phyloP scores from a whole-genome alignment of 1,140 invertebrate genomes.

The Argopecten irradians region DNA sequence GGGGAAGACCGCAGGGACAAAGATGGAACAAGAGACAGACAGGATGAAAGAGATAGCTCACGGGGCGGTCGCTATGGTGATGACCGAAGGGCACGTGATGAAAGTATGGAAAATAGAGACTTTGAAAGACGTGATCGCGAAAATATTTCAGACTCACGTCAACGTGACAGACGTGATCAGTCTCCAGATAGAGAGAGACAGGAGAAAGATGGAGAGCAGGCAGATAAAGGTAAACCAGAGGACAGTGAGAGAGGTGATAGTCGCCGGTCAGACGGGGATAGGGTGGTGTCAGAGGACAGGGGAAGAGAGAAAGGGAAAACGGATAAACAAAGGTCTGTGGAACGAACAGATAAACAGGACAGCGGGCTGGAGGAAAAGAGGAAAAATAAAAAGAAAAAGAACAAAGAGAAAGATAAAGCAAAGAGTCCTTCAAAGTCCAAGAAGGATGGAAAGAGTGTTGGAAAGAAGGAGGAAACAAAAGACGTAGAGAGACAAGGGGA shows the following conservation, averaged over 20 bases:
- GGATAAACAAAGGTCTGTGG: constrained; percentile 11
- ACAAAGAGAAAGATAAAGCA: constrained; percentile 24
- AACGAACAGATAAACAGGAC: background rate
- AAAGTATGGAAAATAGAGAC: background rate
- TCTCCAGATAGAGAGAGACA: constrained; percentile 25
- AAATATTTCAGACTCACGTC: background rate
- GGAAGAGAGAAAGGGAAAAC: constrained; percentile 40
- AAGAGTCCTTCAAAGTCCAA: constrained; percentile 17
- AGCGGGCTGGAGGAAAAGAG: constrained; percentile 9
- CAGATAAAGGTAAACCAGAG: constrained; percentile 20
- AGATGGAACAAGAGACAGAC: background rate
- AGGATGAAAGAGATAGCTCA: constrained; percentile 31
- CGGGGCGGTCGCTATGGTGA: constrained; percentile 45
- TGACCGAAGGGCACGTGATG: background rate
- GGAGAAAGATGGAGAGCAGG: background rate
- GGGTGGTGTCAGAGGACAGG: constrained; percentile 35
- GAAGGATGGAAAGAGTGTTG: constrained; percentile 16
- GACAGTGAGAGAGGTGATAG: constrained; percentile 26
- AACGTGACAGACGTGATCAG: constrained; percentile 24
- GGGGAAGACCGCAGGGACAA: constrained; percentile 31
- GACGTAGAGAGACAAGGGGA: constrained; percentile 28
- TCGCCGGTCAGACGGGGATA: background rate
- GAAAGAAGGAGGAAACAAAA: constrained; percentile 34
- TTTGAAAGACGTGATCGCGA: constrained; percentile 22
- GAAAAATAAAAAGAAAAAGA: constrained; percentile 24